phyloP scores from a whole-genome alignment of 2,797 vertebrate species.

The Cuculus canorus region DNA sequence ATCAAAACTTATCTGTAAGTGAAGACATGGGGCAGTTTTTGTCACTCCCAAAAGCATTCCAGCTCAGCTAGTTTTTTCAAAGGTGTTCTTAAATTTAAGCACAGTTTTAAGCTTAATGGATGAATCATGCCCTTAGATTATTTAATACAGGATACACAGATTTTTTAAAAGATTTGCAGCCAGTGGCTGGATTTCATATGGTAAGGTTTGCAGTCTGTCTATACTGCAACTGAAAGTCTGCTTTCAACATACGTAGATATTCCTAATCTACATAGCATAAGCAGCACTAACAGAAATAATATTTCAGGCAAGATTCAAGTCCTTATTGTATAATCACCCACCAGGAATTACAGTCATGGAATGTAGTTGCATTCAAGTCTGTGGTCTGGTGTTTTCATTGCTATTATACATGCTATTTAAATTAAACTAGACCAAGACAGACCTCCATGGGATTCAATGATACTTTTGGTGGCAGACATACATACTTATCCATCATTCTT shows the following conservation, averaged over 20 bases:
- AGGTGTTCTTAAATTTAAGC: not conserved
- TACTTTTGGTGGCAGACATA: not conserved
- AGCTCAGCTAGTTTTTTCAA: not conserved
- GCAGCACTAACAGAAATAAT: not conserved
- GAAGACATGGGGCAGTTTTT: not conserved
- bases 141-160: not conserved
- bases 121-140: not conserved
- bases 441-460: not conserved
- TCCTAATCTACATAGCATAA: not conserved
- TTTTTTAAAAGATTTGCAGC: not conserved
- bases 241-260: not conserved
- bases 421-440: not conserved
- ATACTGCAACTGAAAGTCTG: not conserved
- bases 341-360: not conserved
- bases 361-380: not conserved
- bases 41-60: not conserved
- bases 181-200: not conserved
- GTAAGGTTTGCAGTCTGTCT: not conserved
- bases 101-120: not conserved
- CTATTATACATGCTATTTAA: not conserved
- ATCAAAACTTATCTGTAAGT: not conserved
- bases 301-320: not conserved
- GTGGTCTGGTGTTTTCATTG: not conserved
- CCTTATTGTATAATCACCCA: not conserved
- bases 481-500: not conserved